Percentiles rank a stretch among this genome's conserved stretches.
Conservation (phyloP, 2,888 invertebrate species). For the Ecdyonurus torrentis region DNA sequence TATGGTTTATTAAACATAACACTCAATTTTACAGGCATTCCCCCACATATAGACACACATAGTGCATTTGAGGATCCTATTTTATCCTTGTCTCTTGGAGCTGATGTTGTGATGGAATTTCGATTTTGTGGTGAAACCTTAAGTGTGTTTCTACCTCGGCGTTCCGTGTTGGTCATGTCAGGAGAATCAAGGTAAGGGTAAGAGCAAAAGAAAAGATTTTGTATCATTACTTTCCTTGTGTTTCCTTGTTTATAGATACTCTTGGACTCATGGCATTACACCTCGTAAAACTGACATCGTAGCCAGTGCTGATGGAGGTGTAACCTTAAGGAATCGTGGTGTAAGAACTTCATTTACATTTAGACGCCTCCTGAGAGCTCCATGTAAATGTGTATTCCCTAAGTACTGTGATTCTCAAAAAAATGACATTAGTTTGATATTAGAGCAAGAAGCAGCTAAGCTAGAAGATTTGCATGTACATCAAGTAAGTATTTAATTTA, state of each 20-base stretch:
- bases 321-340: conserved; percentile 36
- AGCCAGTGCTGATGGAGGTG: conserved; percentile 24
- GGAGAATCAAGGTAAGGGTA: conserved; percentile 60
- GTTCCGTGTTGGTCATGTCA: conserved; percentile 65
- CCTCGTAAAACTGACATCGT: conserved; percentile 65
- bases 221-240: conserved; percentile 11
- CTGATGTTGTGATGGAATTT: conserved; percentile 81
- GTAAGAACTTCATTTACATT: conserved; percentile 75
- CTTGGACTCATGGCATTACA: conserved; percentile 78
- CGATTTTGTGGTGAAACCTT: conserved; percentile 40
- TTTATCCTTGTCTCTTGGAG: conserved; percentile 68
- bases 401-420: conserved; percentile 47
- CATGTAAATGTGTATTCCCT: conserved; percentile 46
- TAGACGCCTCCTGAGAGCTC: conserved; percentile 34
- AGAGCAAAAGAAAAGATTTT: background rate
- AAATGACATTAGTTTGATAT: conserved; percentile 10
- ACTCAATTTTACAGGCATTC: conserved; percentile 53
- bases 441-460: conserved; percentile 35
- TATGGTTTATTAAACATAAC: no score
- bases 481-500: conserved; percentile 38
- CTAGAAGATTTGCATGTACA: conserved; percentile 66
- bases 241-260: conserved; percentile 46
- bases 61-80: conserved; percentile 84
- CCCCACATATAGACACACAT: conserved; percentile 88
- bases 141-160: conserved; percentile 45